A percentile compares a stretch with the other conserved stretches of the same genome.
These are phyloP conservation scores for Pangasius mekongensis DNA, from an alignment of 2,797 vertebrate genomes.

Conservation along the genomic window DNA sequence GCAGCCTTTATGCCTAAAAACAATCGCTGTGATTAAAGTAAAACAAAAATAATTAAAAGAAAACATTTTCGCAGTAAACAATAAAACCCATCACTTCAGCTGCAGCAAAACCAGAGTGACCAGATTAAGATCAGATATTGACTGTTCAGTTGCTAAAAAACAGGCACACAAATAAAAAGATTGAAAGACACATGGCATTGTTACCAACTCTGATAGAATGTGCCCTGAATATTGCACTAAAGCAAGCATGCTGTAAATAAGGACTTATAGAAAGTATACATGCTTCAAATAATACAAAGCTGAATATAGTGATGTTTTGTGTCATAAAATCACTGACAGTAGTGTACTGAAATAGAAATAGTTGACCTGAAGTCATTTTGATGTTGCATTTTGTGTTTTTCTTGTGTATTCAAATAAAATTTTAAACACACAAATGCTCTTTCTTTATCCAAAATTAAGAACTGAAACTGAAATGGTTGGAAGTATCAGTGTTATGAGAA, in stretches of 20 bases:
- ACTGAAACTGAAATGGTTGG: neutral
- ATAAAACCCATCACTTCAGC: neutral
- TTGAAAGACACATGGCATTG: neutral
- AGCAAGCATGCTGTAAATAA: constrained; percentile 1
- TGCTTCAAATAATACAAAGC: neutral
- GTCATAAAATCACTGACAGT: neutral
- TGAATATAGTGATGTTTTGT: neutral
- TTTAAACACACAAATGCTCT: neutral
- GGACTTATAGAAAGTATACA: neutral
- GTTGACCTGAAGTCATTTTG: neutral
- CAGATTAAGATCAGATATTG: neutral
- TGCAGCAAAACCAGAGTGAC: neutral
- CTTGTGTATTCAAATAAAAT: neutral
- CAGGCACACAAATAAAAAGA: neutral
- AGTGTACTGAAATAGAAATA: neutral
- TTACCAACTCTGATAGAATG: neutral
- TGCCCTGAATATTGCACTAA: neutral
- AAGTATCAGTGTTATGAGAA: constrained; percentile 19
- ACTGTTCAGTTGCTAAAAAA: neutral
- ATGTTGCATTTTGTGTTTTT: neutral
- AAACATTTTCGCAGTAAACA: neutral
- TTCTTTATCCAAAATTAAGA: neutral
- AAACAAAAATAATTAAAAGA: neutral
- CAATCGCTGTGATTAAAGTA: neutral
- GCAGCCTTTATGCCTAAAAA: neutral